These are phyloP conservation scores for Arvicanthis niloticus DNA, from an alignment of 2,113 vertebrate species.

Conservation along the genomic window DNA sequence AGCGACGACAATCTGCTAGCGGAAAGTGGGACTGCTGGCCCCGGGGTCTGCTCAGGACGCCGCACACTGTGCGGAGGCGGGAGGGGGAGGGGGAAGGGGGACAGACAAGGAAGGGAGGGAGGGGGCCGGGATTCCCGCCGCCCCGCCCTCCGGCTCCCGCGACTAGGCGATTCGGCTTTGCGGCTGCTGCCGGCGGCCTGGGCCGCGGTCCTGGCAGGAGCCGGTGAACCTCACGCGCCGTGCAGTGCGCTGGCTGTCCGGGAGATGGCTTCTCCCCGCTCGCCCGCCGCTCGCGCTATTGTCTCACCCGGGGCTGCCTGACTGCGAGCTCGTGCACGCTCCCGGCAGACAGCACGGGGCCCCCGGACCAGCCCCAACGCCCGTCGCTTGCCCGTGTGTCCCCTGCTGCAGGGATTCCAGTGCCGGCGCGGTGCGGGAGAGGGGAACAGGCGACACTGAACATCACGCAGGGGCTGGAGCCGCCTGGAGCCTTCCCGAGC, in stretches of 20 bases:
- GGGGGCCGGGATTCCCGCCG: not conserved
- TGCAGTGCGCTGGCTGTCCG: slow-evolving; percentile 79
- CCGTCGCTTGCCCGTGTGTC: not conserved
- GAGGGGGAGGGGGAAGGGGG: not conserved
- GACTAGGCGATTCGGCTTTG: not conserved
- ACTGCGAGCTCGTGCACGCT: slow-evolving; percentile 69
- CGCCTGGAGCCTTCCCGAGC: not conserved
- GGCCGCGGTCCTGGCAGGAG: slow-evolving; percentile 47
- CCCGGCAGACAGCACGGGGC: not conserved
- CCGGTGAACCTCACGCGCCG: slow-evolving; percentile 8
- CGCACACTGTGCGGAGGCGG: not conserved
- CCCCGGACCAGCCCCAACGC: not conserved
- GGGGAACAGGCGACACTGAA: not conserved
- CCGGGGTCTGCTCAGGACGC: not conserved
- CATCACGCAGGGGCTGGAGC: not conserved
- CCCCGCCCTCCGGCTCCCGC: slow-evolving; percentile 59
- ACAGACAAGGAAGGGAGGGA: not conserved
- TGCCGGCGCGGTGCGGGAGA: not conserved
- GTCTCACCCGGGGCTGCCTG: slow-evolving; percentile 68
- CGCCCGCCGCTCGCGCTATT: slow-evolving; percentile 58
- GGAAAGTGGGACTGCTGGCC: not conserved
- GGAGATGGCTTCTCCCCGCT: slow-evolving; percentile 80
- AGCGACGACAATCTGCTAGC: not conserved
- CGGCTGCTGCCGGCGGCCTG: slow-evolving; percentile 45
- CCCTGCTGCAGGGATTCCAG: not conserved